Conservation (phyloP, 2,797 vertebrate genomes). For the Gobio occitaniae region DNA sequence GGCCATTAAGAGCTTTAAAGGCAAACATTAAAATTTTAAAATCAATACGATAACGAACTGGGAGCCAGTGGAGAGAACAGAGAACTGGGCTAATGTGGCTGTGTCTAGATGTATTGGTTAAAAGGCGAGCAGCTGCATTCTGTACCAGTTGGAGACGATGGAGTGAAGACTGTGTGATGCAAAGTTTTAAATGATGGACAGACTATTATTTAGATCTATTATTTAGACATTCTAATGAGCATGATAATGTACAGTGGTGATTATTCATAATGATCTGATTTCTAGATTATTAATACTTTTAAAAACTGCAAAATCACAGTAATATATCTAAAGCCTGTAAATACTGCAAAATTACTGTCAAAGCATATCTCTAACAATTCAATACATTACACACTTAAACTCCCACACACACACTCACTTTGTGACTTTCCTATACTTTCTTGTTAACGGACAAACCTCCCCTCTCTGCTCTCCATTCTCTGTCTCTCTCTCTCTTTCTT, state of each 20-base stretch:
- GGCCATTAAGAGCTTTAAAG: too few species aligned
- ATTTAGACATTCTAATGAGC: neutral
- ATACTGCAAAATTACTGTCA: neutral
- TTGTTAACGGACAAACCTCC: constrained; percentile 12
- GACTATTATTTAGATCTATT: neutral
- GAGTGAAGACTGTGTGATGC: too few species aligned
- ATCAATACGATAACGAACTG: too few species aligned
- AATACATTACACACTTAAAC: constrained; percentile 9
- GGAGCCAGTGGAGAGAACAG: too few species aligned
- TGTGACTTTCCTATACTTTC: constrained; percentile 41
- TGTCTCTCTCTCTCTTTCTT: constrained; percentile 71
- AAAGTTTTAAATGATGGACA: neutral
- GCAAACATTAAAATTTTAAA: too few species aligned
- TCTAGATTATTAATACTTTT: neutral
- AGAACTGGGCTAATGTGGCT: too few species aligned
- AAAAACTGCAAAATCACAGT: neutral
- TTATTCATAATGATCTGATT: neutral
- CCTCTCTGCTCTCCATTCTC: constrained; percentile 68
- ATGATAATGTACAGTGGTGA: neutral
- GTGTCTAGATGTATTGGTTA: too few species aligned
- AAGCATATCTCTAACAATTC: neutral
- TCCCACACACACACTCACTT: constrained; percentile 17
- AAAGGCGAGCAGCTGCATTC: too few species aligned
- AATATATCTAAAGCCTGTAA: neutral
- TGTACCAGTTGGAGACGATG: too few species aligned